Evolutionary conservation across 2,113 vertebrate genomes (phyloP).

Genomic region (Aramus guarauna): DNA sequence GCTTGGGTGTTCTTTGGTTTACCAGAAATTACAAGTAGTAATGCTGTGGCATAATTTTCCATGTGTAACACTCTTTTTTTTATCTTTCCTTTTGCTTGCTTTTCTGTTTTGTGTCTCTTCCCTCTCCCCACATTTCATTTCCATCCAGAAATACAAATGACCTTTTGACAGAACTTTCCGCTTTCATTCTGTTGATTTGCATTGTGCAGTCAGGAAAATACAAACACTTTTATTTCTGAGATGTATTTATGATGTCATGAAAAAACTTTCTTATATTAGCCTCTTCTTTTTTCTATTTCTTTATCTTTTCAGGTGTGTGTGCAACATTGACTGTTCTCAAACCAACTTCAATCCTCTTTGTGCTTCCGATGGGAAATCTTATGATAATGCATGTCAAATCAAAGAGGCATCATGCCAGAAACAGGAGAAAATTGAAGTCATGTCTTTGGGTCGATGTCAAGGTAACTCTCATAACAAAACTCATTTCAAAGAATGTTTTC

Average conservation of each 20-base stretch:
- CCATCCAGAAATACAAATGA: background rate
- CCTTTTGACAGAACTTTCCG: background rate
- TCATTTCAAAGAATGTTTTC: constrained; percentile 71
- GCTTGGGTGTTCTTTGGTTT: background rate
- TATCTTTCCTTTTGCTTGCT: background rate
- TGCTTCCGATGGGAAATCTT: constrained; percentile 97
- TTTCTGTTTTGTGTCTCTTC: background rate
- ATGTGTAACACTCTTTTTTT: background rate
- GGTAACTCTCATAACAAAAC: constrained; percentile 80
- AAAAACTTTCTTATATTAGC: background rate
- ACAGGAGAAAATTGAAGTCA: constrained; percentile 99
- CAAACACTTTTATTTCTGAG: background rate
- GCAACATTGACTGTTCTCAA: constrained; percentile 99
- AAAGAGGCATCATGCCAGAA: constrained; percentile 99
- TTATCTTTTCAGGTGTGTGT: constrained; percentile 88
- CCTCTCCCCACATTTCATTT: constrained; percentile 1
- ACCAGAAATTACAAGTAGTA: background rate
- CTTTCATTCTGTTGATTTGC: constrained; percentile 22
- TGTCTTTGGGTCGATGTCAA: constrained; percentile 98
- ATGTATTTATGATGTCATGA: constrained; percentile 10
- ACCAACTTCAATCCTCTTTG: constrained; percentile 99
- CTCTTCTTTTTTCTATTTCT: constrained; percentile 12
- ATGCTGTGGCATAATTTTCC: background rate
- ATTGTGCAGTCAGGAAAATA: background rate
- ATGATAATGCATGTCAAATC: constrained; percentile 99